These are phyloP conservation scores for Cairina moschata DNA, from an alignment of 2,113 vertebrate genomes.

Conservation along the genomic window DNA sequence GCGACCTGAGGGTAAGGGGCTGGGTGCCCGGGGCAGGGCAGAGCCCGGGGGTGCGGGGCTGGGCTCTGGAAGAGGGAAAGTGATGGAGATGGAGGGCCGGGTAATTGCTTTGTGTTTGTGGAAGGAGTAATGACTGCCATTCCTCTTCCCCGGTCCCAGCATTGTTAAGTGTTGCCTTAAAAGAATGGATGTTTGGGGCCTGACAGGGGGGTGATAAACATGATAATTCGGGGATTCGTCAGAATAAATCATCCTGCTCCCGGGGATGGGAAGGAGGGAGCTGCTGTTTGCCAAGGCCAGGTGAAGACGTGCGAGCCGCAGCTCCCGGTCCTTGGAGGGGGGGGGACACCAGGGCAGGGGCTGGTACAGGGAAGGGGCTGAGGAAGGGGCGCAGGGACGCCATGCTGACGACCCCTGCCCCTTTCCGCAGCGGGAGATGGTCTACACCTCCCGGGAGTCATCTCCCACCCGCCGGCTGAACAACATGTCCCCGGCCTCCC, in stretches of 20 bases:
- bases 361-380: neutral
- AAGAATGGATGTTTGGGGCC: neutral
- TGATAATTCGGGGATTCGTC: conserved; percentile 45
- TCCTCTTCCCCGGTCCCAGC: rapidly evolving
- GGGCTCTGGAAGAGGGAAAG: neutral
- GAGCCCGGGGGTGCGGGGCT: rapidly evolving
- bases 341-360: neutral
- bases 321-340: neutral
- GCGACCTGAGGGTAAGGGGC: conserved; percentile 92
- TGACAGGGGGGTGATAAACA: neutral
- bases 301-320: neutral
- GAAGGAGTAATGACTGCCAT: neutral
- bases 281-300: neutral
- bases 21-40: neutral
- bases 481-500: conserved; percentile 83
- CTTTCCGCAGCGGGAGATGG: conserved; percentile 90
- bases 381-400: rapidly evolving
- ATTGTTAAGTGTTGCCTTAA: neutral
- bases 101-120: neutral
- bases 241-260: neutral
- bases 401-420: rapidly evolving
- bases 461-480: conserved; percentile 95
- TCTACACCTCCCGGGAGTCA: conserved; percentile 93
- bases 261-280: neutral
- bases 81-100: neutral